Conservation (phyloP, 2,797 vertebrate genomes). For the Pterois miles region DNA sequence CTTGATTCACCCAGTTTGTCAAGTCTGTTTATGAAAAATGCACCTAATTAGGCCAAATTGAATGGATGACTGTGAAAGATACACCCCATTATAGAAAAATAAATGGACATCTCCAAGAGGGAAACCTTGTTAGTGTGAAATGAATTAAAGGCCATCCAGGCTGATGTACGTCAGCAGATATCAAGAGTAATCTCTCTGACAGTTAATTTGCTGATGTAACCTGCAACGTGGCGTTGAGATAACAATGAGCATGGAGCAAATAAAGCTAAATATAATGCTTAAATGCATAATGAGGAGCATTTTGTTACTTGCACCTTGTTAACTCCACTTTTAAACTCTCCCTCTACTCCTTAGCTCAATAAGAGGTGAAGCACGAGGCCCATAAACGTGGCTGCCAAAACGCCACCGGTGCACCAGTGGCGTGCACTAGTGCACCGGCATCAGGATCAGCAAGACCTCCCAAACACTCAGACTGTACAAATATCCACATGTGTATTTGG, state of each 20-base stretch:
- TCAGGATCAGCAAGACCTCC: slow-evolving; percentile 33
- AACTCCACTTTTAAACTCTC: slow-evolving; percentile 40
- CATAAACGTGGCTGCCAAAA: slow-evolving; percentile 46
- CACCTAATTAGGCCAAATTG: slow-evolving; percentile 44
- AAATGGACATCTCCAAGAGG: slow-evolving; percentile 30
- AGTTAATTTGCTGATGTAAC: slow-evolving; percentile 5
- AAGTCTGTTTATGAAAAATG: slow-evolving; percentile 36
- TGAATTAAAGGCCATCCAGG: slow-evolving; percentile 15
- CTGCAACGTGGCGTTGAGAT: not conserved
- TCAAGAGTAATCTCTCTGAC: not conserved
- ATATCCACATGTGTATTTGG: not conserved
- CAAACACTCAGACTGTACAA: slow-evolving; percentile 6
- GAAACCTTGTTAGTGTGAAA: slow-evolving; percentile 50
- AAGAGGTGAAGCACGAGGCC: slow-evolving; percentile 35
- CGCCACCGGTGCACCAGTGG: too few species aligned
- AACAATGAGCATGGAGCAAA: not conserved
- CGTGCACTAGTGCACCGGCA: not conserved
- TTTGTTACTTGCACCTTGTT: slow-evolving; percentile 38
- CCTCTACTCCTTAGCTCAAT: slow-evolving; percentile 18
- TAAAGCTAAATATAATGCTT: not conserved
- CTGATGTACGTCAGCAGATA: slow-evolving; percentile 12
- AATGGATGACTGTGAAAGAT: slow-evolving; percentile 38
- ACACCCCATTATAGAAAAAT: slow-evolving; percentile 42
- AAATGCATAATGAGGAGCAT: slow-evolving; percentile 33
- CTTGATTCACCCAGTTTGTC: slow-evolving; percentile 31